Conservation (phyloP, 2,113 vertebrate genomes). For the Parus major region DNA sequence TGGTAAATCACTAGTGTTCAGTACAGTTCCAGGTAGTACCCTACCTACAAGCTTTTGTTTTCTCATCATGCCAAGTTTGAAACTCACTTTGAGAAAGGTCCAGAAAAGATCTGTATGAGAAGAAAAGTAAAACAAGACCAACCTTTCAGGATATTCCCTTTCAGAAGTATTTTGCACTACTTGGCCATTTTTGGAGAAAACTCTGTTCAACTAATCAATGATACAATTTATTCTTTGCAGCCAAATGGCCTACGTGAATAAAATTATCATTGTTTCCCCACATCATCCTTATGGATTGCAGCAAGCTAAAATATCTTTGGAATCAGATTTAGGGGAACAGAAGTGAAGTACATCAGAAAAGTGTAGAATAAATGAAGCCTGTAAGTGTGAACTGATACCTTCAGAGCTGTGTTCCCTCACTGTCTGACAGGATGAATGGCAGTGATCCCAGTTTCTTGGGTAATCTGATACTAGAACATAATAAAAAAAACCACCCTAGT, state of each 20-base stretch:
- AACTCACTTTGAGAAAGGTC: not conserved
- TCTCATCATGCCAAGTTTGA: not conserved
- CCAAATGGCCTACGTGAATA: not conserved
- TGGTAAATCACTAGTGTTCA: not conserved
- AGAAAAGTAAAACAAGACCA: not conserved
- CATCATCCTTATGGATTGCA: not conserved
- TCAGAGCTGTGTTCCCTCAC: not conserved
- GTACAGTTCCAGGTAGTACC: not conserved
- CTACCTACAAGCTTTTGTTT: not conserved
- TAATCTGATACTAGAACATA: not conserved
- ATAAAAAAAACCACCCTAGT: not conserved
- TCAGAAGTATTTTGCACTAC: not conserved
- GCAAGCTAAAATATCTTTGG: not conserved
- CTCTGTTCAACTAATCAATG: not conserved
- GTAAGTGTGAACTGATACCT: not conserved
- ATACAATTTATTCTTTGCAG: not conserved
- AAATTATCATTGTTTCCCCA: not conserved
- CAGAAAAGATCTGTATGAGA: not conserved
- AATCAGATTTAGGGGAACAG: not conserved
- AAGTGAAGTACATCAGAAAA: not conserved
- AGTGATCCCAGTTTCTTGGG: not conserved
- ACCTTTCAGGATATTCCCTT: not conserved
- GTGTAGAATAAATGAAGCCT: not conserved
- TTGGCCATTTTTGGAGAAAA: not conserved
- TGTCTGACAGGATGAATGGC: not conserved